Conservation (phyloP, 2,888 invertebrate species). For the Dasypolia templi region DNA sequence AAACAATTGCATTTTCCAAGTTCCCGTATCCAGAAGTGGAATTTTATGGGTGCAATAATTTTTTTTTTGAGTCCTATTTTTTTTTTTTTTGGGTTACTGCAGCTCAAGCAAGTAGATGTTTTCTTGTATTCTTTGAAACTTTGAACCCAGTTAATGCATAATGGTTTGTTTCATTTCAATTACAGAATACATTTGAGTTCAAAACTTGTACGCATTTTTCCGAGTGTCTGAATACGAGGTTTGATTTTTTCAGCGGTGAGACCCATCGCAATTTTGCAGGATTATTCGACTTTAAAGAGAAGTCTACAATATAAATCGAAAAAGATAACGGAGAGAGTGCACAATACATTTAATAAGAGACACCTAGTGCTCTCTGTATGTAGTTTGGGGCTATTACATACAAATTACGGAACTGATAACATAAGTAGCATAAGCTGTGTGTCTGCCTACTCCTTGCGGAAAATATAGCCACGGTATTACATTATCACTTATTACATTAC, state of each 20-base stretch:
- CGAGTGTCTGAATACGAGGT: not conserved
- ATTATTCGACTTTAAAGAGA: not conserved
- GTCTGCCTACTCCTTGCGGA: not conserved
- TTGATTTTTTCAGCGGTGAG: not conserved
- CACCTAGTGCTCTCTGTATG: not conserved
- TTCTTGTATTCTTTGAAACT: not conserved
- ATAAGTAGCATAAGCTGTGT: not conserved
- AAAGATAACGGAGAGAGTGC: not conserved
- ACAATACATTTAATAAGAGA: not conserved
- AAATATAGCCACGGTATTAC: constrained; percentile 3
- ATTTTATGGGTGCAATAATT: too few relatives aligned
- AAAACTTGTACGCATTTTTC: not conserved
- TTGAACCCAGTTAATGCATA: not conserved
- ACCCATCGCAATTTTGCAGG: not conserved
- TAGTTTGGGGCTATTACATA: not conserved
- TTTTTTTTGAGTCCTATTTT: too few relatives aligned
- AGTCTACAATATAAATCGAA: not conserved
- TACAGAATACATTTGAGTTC: not conserved
- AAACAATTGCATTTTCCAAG: too few relatives aligned
- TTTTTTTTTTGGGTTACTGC: too few relatives aligned
- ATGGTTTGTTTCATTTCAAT: not conserved
- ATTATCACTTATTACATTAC: constrained; percentile 22
- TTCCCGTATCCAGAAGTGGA: too few relatives aligned
- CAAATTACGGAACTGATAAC: not conserved
- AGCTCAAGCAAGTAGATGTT: too few relatives aligned